These are phyloP conservation scores for Geococcyx californianus DNA, from an alignment of 2,113 vertebrate species.

Conservation along the genomic window DNA sequence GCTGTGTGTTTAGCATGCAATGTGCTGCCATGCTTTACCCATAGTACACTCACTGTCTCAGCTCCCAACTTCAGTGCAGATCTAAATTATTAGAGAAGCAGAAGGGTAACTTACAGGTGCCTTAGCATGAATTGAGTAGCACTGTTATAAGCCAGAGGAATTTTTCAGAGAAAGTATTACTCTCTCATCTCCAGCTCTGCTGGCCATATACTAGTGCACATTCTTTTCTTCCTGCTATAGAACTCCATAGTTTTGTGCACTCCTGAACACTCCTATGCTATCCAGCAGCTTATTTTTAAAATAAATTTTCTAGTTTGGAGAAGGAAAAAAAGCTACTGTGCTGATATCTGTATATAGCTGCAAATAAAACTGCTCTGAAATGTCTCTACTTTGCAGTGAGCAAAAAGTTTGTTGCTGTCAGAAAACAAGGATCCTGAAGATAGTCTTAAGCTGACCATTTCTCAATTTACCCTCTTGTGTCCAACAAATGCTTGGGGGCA, in stretches of 20 bases:
- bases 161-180: neutral
- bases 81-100: neutral
- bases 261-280: neutral
- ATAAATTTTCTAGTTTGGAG: neutral
- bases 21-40: neutral
- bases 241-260: neutral
- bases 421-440: neutral
- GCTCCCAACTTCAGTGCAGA: neutral
- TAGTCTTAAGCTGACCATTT: neutral
- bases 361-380: neutral
- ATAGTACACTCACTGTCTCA: neutral
- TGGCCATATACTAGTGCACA: neutral
- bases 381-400: neutral
- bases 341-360: neutral
- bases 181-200: neutral
- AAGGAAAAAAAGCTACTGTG: neutral
- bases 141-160: neutral
- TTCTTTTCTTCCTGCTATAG: neutral
- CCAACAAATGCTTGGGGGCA: neutral
- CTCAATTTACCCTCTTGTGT: neutral
- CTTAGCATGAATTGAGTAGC: neutral
- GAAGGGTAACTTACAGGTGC: neutral
- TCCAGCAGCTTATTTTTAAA: neutral
- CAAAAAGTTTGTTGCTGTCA: neutral
- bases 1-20: neutral